Conservation (phyloP, 2,113 vertebrate species). For the Larimichthys crocea region DNA sequence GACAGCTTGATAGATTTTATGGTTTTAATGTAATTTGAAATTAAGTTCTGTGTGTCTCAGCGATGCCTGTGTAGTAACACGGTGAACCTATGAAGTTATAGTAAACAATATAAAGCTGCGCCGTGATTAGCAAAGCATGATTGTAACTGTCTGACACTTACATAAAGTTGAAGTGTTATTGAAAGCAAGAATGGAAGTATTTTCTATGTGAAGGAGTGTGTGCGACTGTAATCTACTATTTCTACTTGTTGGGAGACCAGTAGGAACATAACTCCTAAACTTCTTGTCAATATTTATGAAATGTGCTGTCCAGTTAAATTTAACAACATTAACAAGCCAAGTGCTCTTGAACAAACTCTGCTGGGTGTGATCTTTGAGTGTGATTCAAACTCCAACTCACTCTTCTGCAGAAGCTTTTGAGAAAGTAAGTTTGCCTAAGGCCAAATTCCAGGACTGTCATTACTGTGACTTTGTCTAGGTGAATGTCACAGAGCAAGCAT, state of each 20-base stretch:
- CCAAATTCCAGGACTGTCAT: conserved; percentile 22
- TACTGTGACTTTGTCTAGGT: not conserved
- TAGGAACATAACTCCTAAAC: conserved; percentile 5
- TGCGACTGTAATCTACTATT: not conserved
- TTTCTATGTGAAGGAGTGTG: not conserved
- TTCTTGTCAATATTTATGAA: conserved; percentile 14
- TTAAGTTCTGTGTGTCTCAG: not conserved
- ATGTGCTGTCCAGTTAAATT: not conserved
- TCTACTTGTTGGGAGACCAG: conserved; percentile 27
- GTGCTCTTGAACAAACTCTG: not conserved
- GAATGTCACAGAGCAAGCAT: not conserved
- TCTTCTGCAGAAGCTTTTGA: conserved; percentile 5
- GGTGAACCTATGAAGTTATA: not conserved
- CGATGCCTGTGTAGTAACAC: not conserved
- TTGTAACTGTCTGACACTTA: not conserved
- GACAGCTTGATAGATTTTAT: too few species aligned
- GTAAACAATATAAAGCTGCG: not conserved
- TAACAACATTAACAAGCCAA: conserved; percentile 5
- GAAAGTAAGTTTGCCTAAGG: conserved; percentile 2
- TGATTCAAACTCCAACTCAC: not conserved
- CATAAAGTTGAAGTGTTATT: not conserved
- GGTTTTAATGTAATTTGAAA: not conserved
- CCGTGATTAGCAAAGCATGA: not conserved
- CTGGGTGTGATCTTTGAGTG: conserved; percentile 18
- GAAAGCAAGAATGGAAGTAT: not conserved